Conservation (phyloP, 2,888 invertebrate species). For the Andrena marginata region DNA sequence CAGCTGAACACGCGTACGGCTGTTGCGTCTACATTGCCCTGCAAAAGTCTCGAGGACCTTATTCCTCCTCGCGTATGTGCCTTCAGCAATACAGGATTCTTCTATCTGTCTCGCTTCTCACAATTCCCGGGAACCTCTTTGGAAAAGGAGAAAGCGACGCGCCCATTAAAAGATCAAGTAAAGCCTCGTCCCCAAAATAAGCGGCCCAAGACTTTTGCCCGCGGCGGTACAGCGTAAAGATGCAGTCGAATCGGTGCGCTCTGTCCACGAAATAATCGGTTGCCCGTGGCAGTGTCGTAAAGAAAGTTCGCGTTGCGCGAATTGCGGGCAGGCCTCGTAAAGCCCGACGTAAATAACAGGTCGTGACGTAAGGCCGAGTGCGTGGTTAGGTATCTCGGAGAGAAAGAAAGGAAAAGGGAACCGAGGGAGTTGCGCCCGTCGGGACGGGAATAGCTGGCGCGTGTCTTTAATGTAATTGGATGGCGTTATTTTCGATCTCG, state of each 20-base stretch:
- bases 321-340: slow-evolving; percentile 58
- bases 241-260: slow-evolving; percentile 5
- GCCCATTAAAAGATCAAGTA: too few species aligned
- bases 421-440: slow-evolving; percentile 1
- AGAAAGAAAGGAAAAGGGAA: background rate
- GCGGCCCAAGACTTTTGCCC: background rate
- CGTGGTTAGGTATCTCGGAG: slow-evolving; percentile 3
- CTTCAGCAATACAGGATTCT: too few species aligned
- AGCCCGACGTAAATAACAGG: slow-evolving; percentile 54
- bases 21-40: slow-evolving; percentile 1
- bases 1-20: slow-evolving; percentile 13
- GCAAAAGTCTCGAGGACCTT: background rate
- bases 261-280: slow-evolving; percentile 28
- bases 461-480: slow-evolving; percentile 18
- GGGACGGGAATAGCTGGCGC: slow-evolving; percentile 14
- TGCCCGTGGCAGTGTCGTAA: slow-evolving; percentile 20
- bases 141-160: too few species aligned
- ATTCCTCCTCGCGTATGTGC: too few species aligned
- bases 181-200: background rate
- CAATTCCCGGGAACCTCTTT: too few species aligned
- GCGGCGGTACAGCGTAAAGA: background rate
- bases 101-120: too few species aligned
- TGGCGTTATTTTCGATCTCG: slow-evolving; percentile 1
- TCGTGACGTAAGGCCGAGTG: slow-evolving; percentile 33
- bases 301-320: slow-evolving; percentile 59